Conservation (phyloP, 2,888 invertebrate genomes). For the Conops quadrifasciatus region DNA sequence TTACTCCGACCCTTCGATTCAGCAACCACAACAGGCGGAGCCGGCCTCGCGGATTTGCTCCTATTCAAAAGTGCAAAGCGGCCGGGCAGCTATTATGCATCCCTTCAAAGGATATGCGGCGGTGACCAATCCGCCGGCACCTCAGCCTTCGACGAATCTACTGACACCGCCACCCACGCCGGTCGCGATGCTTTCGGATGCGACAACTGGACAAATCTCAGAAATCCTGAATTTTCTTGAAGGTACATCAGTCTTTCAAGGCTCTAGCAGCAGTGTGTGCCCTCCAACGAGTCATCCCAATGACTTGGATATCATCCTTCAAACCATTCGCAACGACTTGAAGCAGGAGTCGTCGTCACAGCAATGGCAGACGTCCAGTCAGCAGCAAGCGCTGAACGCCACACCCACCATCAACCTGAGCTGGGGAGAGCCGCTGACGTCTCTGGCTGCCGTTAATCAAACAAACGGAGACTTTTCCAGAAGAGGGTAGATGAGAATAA, state of each 20-base stretch:
- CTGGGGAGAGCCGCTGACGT: slow-evolving; percentile 12
- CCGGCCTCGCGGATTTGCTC: neutral
- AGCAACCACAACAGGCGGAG: slow-evolving; percentile 37
- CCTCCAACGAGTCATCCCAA: slow-evolving; percentile 28
- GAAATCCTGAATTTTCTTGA: slow-evolving; percentile 18
- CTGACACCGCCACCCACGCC: slow-evolving; percentile 5
- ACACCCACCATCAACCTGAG: slow-evolving; percentile 13
- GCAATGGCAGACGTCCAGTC: neutral
- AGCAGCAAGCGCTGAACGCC: neutral
- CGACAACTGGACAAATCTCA: neutral
- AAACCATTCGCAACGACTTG: slow-evolving; percentile 38
- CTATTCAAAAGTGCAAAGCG: neutral
- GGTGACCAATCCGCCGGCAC: neutral
- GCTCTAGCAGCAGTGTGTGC: neutral
- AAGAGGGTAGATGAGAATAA: neutral
- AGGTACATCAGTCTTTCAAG: neutral
- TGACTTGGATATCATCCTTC: slow-evolving; percentile 38
- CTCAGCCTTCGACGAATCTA: neutral
- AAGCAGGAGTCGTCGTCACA: slow-evolving; percentile 4
- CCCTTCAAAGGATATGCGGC: too few species aligned
- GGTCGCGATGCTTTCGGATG: neutral
- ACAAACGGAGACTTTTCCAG: neutral
- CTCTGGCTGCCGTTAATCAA: neutral
- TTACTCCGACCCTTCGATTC: slow-evolving; percentile 51
- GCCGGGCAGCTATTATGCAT: neutral